These are phyloP conservation scores for Notothenia rossii DNA, from an alignment of 2,113 vertebrate species.

Conservation along the genomic window DNA sequence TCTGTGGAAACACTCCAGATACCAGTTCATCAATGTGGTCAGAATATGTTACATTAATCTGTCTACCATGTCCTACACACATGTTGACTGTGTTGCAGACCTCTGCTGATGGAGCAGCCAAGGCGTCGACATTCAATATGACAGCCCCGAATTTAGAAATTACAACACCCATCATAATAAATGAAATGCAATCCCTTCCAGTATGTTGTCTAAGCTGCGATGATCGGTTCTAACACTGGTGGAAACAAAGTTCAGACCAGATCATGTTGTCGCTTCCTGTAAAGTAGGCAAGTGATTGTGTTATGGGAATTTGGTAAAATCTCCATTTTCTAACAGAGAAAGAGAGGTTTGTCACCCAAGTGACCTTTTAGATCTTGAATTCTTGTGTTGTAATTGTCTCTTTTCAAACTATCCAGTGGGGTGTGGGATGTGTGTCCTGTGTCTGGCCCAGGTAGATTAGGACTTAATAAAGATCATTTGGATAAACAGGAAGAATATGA, in stretches of 20 bases:
- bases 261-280: constrained; percentile 17
- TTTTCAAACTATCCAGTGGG: neutral
- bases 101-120: constrained; percentile 34
- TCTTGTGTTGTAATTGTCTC: constrained; percentile 24
- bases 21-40: constrained; percentile 46
- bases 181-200: constrained; percentile 55
- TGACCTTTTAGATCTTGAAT: constrained; percentile 20
- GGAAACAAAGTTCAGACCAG: constrained; percentile 20
- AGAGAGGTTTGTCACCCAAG: neutral
- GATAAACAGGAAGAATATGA: constrained; percentile 76
- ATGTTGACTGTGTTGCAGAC: constrained; percentile 46
- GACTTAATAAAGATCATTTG: constrained; percentile 55
- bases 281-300: constrained; percentile 9
- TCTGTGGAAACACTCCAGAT: constrained; percentile 5
- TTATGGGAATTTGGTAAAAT: neutral
- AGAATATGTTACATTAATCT: constrained; percentile 44
- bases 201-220: constrained; percentile 36
- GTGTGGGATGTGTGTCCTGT: constrained; percentile 24
- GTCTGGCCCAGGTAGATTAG: constrained; percentile 49
- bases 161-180: constrained; percentile 54
- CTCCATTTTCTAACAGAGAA: neutral
- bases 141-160: constrained; percentile 33
- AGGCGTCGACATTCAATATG: constrained; percentile 13
- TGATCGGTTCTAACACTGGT: constrained; percentile 34
- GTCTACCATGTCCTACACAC: constrained; percentile 32